A percentile compares a stretch with the other conserved stretches of the same genome.
Conservation (phyloP, 1,140 invertebrate genomes). For the Pseudomyrmex concolor region DNA sequence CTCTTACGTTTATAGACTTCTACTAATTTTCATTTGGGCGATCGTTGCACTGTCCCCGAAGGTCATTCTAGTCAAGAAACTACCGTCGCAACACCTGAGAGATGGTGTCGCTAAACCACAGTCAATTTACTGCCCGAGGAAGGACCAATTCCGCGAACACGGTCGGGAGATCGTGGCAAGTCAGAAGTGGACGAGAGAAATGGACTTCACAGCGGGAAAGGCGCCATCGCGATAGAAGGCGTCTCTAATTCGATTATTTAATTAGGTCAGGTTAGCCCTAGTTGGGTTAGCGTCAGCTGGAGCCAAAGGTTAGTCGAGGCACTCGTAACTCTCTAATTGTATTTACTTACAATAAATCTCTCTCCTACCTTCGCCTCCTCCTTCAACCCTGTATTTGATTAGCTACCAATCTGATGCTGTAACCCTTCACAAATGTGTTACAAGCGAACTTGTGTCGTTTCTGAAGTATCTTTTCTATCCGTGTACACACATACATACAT, state of each 20-base stretch:
- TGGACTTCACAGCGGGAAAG: constrained; percentile 22
- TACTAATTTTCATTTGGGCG: constrained; percentile 15
- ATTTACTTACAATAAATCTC: constrained; percentile 79
- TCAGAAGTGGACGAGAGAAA: constrained; percentile 28
- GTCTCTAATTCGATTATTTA: constrained; percentile 76
- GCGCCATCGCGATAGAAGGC: constrained; percentile 40
- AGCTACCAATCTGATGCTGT: constrained; percentile 53
- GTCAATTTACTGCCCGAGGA: constrained; percentile 18
- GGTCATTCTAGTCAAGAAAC: background rate
- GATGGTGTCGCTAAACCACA: constrained; percentile 23
- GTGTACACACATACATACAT: background rate
- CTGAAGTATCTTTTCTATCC: background rate
- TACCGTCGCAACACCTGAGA: constrained; percentile 19
- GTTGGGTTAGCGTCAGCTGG: constrained; percentile 70
- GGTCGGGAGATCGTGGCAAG: constrained; percentile 10
- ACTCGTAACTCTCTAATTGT: constrained; percentile 78
- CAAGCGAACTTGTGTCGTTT: constrained; percentile 26
- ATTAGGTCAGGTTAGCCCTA: constrained; percentile 73
- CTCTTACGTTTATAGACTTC: background rate
- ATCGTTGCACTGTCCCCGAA: background rate
- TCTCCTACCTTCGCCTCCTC: constrained; percentile 51
- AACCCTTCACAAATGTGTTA: too few relatives aligned
- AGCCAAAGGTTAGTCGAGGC: constrained; percentile 70
- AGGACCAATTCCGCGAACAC: constrained; percentile 11
- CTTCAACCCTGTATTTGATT: constrained; percentile 68